These are phyloP conservation scores for Mimas tiliae DNA, from an alignment of 2,888 invertebrate species.

Conservation along the genomic window DNA sequence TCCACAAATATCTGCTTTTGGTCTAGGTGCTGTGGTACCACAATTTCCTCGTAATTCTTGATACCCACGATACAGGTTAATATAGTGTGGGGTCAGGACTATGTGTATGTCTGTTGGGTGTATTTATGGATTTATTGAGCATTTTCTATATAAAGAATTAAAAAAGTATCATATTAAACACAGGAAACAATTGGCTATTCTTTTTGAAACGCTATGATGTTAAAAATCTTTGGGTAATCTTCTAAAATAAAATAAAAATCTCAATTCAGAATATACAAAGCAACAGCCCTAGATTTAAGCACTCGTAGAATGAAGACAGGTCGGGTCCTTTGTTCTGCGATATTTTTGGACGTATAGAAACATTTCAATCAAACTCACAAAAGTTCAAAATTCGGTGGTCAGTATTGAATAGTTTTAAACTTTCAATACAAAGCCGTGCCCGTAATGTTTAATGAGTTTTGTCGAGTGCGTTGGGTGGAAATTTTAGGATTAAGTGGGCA, in stretches of 20 bases:
- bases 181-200: not conserved
- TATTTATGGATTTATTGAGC: too few relatives aligned
- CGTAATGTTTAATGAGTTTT: conserved; percentile 29
- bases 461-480: not conserved
- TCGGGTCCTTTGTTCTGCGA: conserved; percentile 45
- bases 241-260: not conserved
- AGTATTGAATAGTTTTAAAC: conserved; percentile 57
- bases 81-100: too few relatives aligned
- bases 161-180: too few relatives aligned
- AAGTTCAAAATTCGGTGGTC: conserved; percentile 53
- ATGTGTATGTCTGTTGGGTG: too few relatives aligned
- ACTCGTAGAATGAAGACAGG: conserved; percentile 28
- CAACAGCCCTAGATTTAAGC: conserved; percentile 8
- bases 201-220: not conserved
- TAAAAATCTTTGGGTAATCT: not conserved
- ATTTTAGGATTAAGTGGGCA: conserved; percentile 7
- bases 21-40: too few relatives aligned
- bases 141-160: too few relatives aligned
- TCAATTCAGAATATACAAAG: conserved; percentile 4
- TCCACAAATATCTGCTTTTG: too few relatives aligned
- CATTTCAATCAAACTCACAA: conserved; percentile 37
- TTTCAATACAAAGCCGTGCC: conserved; percentile 48
- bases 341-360: conserved; percentile 37
- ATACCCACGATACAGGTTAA: too few relatives aligned
- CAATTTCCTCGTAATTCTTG: too few relatives aligned